Base-by-base conservation (phyloP, 2,113 vertebrate species). In the Donacobius atricapilla region DNA sequence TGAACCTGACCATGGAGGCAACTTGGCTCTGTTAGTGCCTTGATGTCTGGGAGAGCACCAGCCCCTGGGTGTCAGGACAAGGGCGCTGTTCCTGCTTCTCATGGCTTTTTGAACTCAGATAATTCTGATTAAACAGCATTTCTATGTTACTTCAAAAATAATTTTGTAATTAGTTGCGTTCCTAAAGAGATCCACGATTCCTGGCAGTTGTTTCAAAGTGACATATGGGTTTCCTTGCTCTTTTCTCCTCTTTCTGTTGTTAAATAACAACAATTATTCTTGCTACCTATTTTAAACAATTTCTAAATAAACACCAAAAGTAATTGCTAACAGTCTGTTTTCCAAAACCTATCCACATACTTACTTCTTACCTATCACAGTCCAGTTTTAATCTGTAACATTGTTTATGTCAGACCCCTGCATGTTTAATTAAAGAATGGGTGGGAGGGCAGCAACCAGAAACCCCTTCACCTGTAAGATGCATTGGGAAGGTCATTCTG, bases 391-490 rank as follows among this genome's bases (percentile, higher is more conserved):
- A 58, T 78, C 51, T 79, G 40, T n/a, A 47, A 6, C 22, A 5
- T 64, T 79, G 61, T 57, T 90, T 76, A 56, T 87, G 31, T 73
- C 73, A 77, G 51, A 50, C 84, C 23, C 70, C 35, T 60, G 73
- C 15, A 30, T 56, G 45, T 90, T 82, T 94, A 82, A 83, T 93
- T 68, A 91, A 76, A 50, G 75, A 65, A 8, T 9, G 24, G 44
- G 45, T 93, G 90, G 92, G 90, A 96, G 61, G 57, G 73, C 37
- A 42, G 78, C 65, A 81, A 50, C 72, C 4, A 11, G 91, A 93
- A 79, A 72, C 40, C 82, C 78, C 75, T 82, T 90, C 87, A 94
- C 85, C 94, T 90, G 75, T 60, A 51, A 53, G 79, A 85, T 93
- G 31, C 82, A 65, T 85, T 48, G 75, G 53, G 31, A 76, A 87